Evolutionary conservation across 2,113 vertebrate species (phyloP).

Genomic region (Seriola dumerili): DNA sequence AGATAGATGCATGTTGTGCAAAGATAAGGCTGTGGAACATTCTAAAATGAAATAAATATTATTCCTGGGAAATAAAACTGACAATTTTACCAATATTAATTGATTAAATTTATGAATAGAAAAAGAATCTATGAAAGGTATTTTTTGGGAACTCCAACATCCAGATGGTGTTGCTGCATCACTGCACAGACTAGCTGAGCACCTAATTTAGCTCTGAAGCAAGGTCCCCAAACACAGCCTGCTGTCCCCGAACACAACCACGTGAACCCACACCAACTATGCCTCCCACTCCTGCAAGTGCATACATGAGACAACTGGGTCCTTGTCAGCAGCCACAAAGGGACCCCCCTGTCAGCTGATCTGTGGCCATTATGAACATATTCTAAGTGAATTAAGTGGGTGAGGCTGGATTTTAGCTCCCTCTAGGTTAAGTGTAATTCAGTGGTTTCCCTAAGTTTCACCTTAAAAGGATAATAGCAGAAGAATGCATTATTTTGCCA

Average conservation of each 20-base stretch:
- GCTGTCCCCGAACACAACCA: conserved; percentile 29
- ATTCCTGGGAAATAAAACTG: background rate
- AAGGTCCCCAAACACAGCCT: conserved; percentile 10
- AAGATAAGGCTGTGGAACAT: background rate
- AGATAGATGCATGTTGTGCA: background rate
- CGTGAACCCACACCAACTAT: conserved; percentile 10
- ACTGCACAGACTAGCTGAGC: conserved; percentile 1
- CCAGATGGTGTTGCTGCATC: conserved; percentile 7
- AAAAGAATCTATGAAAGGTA: too few species aligned
- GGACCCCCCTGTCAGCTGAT: conserved; percentile 39
- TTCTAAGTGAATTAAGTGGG: conserved; percentile 43
- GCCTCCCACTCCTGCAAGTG: background rate
- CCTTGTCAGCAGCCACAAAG: conserved; percentile 33
- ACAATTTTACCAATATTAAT: background rate
- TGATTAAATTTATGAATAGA: background rate
- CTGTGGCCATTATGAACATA: conserved; percentile 41
- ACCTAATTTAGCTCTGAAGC: conserved; percentile 16
- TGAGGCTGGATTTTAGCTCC: conserved; percentile 39
- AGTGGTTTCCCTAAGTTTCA: conserved; percentile 8
- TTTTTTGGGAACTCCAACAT: background rate
- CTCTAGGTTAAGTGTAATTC: conserved; percentile 28
- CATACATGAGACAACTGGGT: conserved; percentile 25
- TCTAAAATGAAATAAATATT: background rate
- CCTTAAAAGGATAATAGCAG: conserved; percentile 1
- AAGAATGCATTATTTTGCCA: conserved; percentile 6